These are phyloP conservation scores for Antrozous pallidus DNA, from an alignment of 2,797 vertebrate genomes.

Conservation along the genomic window DNA sequence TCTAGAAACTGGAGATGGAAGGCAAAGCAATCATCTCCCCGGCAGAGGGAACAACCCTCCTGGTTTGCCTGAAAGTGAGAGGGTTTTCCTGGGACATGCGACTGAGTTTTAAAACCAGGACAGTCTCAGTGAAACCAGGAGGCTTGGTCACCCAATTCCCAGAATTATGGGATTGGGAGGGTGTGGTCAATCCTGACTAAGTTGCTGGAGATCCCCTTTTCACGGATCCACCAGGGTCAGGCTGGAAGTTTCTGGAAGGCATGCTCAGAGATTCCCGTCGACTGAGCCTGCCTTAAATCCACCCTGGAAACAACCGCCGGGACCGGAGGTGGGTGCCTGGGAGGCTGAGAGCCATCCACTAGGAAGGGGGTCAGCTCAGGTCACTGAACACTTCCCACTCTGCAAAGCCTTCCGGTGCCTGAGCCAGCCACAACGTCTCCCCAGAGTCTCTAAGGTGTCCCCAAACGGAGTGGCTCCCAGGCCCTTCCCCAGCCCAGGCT, in stretches of 20 bases:
- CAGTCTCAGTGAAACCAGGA: neutral
- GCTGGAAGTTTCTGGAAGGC: conserved; percentile 34
- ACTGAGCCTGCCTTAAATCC: neutral
- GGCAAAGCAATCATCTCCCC: neutral
- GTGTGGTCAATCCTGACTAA: neutral
- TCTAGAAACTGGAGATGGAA: neutral
- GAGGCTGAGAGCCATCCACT: neutral
- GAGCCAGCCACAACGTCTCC: neutral
- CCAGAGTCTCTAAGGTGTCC: neutral
- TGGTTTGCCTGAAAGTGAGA: neutral
- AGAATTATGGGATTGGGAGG: neutral
- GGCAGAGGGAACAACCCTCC: neutral
- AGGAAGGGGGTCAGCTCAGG: neutral
- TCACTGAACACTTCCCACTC: neutral
- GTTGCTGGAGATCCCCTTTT: neutral
- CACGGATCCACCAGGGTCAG: neutral
- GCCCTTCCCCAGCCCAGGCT: neutral
- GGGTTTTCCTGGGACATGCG: neutral
- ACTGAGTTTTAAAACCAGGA: neutral
- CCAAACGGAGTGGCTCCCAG: neutral
- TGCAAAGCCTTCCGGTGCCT: neutral
- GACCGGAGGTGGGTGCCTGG: neutral
- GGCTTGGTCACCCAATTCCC: neutral
- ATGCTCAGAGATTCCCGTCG: neutral
- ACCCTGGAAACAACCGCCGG: neutral